Base-by-base conservation (phyloP, 2,888 invertebrate species). In the Drosophila diplacantha region DNA sequence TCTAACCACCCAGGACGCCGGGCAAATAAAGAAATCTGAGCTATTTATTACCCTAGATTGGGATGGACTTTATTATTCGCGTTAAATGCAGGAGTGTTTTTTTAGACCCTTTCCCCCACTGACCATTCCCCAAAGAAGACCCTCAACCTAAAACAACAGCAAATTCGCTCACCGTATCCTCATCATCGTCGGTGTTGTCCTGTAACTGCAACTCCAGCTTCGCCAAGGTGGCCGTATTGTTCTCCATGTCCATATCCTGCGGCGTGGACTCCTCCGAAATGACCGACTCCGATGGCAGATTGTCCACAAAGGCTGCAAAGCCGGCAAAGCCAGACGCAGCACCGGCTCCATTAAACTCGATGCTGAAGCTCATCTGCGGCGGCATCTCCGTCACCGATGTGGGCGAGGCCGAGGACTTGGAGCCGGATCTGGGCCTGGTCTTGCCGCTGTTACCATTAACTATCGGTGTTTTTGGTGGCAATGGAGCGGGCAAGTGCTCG, bases 191-290 rank as follows among this genome's bases (percentile, higher is more conserved):
- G 5, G 81, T 80, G 20, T 74, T 81, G n/a, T 80, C 80, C 26
- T 71, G 46, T 12, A 67, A 62, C 18, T 79, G 77, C 41, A 60
- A 43, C 20, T 77, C 67, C 22, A 66, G 60, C 47, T 64, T 75
- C 2, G 72, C 65, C 52, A 75, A n/a, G 7, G 69, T 41, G 16
- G 63, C 50, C 18, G 72, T 75, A 2, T 63, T 66, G 32, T 74
- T 81, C 43, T 58, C 57, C 43, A 54, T 58, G 5, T 41, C 41
- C 41, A 41, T 78, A 57, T 86, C 87, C 69, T 83, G 77, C 5
- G 87, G 87, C 29, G 85, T 85, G 14, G 88, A 87, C 73, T 87
- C 88, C 41, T 87, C 85, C 8, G 88, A 88, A 24, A 88, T 84
- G 16, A 87, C 82, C 24, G 88, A 87, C 52, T 85, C 87, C 18